These are phyloP conservation scores for Parotocinclus haroldoi DNA, from an alignment of 2,797 vertebrate genomes.

Conservation along the genomic window DNA sequence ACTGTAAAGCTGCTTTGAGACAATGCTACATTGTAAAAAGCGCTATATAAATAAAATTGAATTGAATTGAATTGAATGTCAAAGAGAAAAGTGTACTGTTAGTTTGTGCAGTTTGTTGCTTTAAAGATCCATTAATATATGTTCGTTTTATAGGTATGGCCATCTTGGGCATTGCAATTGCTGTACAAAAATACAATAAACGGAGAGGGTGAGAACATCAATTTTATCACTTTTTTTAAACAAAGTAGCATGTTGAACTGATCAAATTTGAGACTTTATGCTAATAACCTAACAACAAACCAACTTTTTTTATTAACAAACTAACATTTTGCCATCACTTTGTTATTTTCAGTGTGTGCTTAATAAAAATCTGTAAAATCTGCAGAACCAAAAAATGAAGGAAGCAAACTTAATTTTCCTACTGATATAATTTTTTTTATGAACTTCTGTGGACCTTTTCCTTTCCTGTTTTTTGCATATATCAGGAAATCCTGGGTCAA, in stretches of 20 bases:
- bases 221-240: not conserved
- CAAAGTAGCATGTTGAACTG: not conserved
- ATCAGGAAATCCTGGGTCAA: too few species aligned
- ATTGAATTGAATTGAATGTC: too few species aligned
- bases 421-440: too few species aligned
- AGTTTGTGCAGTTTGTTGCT: not conserved
- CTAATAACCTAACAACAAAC: not conserved
- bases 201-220: conserved; percentile 64
- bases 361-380: too few species aligned
- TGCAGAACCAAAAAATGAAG: too few species aligned
- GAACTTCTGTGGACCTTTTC: too few species aligned
- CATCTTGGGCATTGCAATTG: not conserved
- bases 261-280: not conserved
- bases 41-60: too few species aligned
- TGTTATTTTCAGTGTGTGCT: not conserved
- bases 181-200: conserved; percentile 28
- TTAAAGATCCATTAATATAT: not conserved
- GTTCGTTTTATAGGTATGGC: too few species aligned
- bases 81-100: not conserved
- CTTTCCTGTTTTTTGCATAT: too few species aligned
- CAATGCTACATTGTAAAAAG: too few species aligned
- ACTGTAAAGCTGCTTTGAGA: too few species aligned
- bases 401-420: too few species aligned
- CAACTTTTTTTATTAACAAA: not conserved
- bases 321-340: not conserved